Evolutionary conservation across 2,113 vertebrate genomes (phyloP).

Genomic region (Pangasianodon hypophthalmus): DNA sequence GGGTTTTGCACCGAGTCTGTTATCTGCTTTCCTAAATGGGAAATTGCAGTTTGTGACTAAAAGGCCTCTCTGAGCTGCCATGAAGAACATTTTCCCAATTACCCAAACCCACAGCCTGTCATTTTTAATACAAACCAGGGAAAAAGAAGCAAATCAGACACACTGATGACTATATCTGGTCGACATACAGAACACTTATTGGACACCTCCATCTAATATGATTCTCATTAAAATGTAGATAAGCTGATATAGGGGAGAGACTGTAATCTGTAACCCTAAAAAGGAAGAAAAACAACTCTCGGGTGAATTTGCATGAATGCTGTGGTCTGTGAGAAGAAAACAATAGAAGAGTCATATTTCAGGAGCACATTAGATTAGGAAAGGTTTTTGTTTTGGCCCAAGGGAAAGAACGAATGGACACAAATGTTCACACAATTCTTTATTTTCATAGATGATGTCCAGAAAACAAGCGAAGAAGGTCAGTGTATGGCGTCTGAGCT

Average conservation of each 20-base stretch:
- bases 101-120: constrained; percentile 8
- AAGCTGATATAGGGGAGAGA: not conserved
- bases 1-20: not conserved
- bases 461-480: not conserved
- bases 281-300: not conserved
- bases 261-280: not conserved
- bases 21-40: constrained; percentile 28
- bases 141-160: not conserved
- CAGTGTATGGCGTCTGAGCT: not conserved
- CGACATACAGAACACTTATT: not conserved
- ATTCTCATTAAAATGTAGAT: constrained; percentile 38
- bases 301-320: not conserved
- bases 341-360: not conserved
- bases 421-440: not conserved
- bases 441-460: not conserved
- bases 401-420: constrained; percentile 1
- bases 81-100: constrained; percentile 33
- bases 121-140: not conserved
- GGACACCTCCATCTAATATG: constrained; percentile 23
- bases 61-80: constrained; percentile 21
- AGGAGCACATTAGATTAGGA: not conserved
- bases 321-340: constrained; percentile 2
- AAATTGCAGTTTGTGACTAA: constrained; percentile 20
- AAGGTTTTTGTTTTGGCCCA: constrained; percentile 23
- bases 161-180: not conserved